These are phyloP conservation scores for Onychorhynchus coronatus DNA, from an alignment of 2,113 vertebrate species.

Conservation along the genomic window DNA sequence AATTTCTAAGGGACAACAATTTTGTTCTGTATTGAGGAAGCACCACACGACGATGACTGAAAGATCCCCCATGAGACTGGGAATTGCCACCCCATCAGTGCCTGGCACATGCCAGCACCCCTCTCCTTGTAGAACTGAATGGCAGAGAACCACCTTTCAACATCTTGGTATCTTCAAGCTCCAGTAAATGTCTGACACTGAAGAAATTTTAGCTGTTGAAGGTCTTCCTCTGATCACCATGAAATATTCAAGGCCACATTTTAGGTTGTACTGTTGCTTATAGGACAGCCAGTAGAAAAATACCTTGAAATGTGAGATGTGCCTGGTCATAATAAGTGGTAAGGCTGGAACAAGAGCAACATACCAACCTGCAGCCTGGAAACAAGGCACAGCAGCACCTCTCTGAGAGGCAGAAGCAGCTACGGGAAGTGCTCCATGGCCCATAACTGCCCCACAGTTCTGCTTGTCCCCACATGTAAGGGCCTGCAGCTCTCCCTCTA, in stretches of 20 bases:
- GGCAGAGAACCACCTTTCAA: neutral
- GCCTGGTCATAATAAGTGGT: neutral
- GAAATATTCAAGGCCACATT: neutral
- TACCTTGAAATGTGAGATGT: neutral
- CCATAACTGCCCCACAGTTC: neutral
- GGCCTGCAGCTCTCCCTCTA: slow-evolving; percentile 19
- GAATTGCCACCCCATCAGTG: neutral
- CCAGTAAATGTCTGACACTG: neutral
- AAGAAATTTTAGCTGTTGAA: neutral
- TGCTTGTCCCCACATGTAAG: slow-evolving; percentile 15
- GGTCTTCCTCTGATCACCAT: neutral
- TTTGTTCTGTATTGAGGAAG: neutral
- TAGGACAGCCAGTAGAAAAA: neutral
- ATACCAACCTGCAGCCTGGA: neutral
- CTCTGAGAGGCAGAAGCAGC: neutral
- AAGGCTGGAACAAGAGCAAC: neutral
- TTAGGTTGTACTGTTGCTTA: neutral
- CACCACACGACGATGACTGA: neutral
- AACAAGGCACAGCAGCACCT: neutral
- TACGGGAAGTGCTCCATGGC: neutral
- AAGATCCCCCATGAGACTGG: neutral
- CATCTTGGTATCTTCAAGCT: neutral
- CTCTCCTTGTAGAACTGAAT: neutral
- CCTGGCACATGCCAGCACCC: neutral
- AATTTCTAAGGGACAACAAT: neutral